These are phyloP conservation scores for Zygaena filipendulae DNA, from an alignment of 2,888 invertebrate species.

Conservation along the genomic window DNA sequence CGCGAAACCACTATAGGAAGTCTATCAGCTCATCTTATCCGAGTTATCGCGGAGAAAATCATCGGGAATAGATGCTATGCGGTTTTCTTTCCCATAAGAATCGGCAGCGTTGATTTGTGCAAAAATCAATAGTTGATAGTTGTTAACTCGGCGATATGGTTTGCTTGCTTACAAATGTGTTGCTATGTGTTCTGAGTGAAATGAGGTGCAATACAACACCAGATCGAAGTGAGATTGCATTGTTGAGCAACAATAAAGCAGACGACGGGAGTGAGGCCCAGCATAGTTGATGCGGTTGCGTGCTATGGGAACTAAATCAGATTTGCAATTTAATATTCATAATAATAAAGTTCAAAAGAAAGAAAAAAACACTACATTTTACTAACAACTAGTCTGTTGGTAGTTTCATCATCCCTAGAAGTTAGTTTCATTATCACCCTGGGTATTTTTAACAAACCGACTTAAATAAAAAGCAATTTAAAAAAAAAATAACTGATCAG, in stretches of 20 bases:
- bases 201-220: slow-evolving; percentile 54
- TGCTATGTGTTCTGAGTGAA: slow-evolving; percentile 38
- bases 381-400: too few species aligned
- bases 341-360: too few species aligned
- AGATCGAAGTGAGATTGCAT: slow-evolving; percentile 54
- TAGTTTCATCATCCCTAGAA: too few species aligned
- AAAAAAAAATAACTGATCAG: too few species aligned
- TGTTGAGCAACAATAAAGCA: slow-evolving; percentile 48
- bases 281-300: slow-evolving; percentile 52
- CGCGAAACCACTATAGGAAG: slow-evolving; percentile 58
- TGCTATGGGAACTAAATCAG: slow-evolving; percentile 54
- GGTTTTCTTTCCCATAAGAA: slow-evolving; percentile 58
- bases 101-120: slow-evolving; percentile 49
- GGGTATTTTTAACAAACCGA: too few species aligned
- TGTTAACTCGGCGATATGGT: slow-evolving; percentile 43
- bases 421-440: too few species aligned
- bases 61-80: slow-evolving; percentile 47
- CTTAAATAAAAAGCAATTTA: too few species aligned
- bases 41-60: slow-evolving; percentile 47
- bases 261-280: slow-evolving; percentile 37
- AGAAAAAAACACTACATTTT: too few species aligned
- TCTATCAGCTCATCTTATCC: slow-evolving; percentile 56
- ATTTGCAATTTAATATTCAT: slow-evolving; percentile 46
- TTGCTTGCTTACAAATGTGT: slow-evolving; percentile 26
- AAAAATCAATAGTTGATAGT: slow-evolving; percentile 58